Evolutionary conservation across 2,113 vertebrate species (phyloP).

Genomic region (Ahaetulla prasina): DNA sequence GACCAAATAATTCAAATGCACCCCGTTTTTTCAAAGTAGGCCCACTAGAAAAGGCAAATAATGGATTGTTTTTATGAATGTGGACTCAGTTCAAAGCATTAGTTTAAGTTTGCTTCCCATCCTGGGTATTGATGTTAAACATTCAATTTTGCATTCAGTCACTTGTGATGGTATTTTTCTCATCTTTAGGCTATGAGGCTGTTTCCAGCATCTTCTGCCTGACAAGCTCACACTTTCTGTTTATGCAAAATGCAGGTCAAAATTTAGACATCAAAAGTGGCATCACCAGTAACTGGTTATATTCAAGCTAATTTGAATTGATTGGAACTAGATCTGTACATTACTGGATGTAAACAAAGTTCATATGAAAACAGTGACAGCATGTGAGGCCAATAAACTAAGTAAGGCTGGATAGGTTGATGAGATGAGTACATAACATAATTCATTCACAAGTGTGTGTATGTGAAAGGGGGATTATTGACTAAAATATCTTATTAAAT

Average conservation of each 20-base stretch:
- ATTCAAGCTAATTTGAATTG: conserved; percentile 41
- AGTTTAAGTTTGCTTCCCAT: conserved; percentile 19
- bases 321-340: neutral
- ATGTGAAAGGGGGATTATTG: neutral
- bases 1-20: conserved; percentile 24
- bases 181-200: conserved; percentile 18
- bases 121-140: conserved; percentile 60
- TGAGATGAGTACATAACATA: neutral
- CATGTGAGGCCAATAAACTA: neutral
- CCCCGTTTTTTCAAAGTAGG: neutral
- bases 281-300: conserved; percentile 45
- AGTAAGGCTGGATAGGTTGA: neutral
- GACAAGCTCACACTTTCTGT: conserved; percentile 55
- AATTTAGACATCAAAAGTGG: conserved; percentile 64
- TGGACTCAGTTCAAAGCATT: conserved; percentile 24
- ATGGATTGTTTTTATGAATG: neutral
- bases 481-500: neutral
- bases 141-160: conserved; percentile 63
- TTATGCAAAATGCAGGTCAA: conserved; percentile 52
- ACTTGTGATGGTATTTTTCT: conserved; percentile 59
- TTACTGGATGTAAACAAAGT: neutral
- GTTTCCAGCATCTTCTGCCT: conserved; percentile 59
- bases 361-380: neutral
- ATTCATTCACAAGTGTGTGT: neutral
- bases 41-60: conserved; percentile 44